Conservation (phyloP, 2,113 vertebrate genomes). For the Zosterops borbonicus region DNA sequence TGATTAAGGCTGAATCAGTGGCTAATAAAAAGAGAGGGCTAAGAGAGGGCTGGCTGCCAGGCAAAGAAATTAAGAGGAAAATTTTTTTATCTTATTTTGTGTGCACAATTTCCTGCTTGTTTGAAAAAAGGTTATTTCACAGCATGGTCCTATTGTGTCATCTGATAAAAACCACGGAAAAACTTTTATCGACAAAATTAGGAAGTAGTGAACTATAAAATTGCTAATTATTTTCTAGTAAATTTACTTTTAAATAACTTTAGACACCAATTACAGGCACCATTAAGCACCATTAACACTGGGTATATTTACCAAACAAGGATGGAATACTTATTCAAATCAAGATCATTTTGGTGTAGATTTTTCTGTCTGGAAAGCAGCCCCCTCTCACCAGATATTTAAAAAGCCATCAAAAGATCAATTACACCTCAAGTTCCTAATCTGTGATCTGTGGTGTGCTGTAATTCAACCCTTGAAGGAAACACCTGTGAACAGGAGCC, state of each 20-base stretch:
- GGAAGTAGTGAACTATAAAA: slow-evolving; percentile 82
- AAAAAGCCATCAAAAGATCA: not conserved
- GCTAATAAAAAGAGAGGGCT: not conserved
- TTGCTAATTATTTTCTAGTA: slow-evolving; percentile 85
- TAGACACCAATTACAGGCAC: slow-evolving; percentile 82
- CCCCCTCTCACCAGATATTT: not conserved
- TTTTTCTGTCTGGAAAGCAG: not conserved
- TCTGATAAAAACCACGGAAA: slow-evolving; percentile 62
- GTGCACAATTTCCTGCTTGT: not conserved
- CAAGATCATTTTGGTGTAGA: slow-evolving; percentile 9
- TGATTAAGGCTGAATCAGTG: slow-evolving; percentile 45
- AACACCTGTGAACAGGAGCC: not conserved
- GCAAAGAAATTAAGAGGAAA: not conserved
- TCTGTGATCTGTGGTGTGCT: not conserved
- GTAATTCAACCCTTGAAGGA: not conserved
- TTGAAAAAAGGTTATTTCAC: slow-evolving; percentile 25
- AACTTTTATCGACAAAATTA: slow-evolving; percentile 74
- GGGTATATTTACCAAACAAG: slow-evolving; percentile 76
- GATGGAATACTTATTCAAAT: slow-evolving; percentile 40
- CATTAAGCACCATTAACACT: slow-evolving; percentile 76
- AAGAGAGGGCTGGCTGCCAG: not conserved
- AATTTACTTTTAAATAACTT: slow-evolving; percentile 85
- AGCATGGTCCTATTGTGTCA: slow-evolving; percentile 28
- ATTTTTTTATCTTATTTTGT: not conserved
- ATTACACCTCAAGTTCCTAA: not conserved